These are phyloP conservation scores for Gymnothorax javanicus DNA, from an alignment of 2,797 vertebrate species.

Conservation along the genomic window DNA sequence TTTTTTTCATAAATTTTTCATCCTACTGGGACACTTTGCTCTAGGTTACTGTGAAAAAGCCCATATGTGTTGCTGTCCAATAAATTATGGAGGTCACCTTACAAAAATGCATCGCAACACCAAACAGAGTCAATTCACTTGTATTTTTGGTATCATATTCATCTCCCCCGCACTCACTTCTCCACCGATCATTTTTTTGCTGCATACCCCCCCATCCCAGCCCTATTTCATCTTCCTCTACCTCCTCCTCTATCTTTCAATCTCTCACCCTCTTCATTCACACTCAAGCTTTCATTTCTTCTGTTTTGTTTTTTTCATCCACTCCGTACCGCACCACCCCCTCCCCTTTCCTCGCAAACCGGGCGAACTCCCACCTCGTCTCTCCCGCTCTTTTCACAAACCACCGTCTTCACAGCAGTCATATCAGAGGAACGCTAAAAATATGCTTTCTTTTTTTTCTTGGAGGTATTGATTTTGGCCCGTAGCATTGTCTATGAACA, in stretches of 20 bases:
- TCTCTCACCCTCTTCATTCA: background rate
- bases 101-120: background rate
- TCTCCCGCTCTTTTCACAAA: slow-evolving; percentile 71
- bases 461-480: slow-evolving; percentile 83
- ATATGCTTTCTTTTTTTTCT: slow-evolving; percentile 78
- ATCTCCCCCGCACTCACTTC: slow-evolving; percentile 24
- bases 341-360: slow-evolving; percentile 45
- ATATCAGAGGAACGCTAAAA: slow-evolving; percentile 86
- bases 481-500: slow-evolving; percentile 80
- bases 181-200: slow-evolving; percentile 6
- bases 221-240: background rate
- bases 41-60: too few species aligned
- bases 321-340: slow-evolving; percentile 33
- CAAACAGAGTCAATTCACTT: background rate
- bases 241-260: background rate
- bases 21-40: too few species aligned
- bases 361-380: slow-evolving; percentile 57
- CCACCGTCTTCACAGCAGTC: slow-evolving; percentile 78
- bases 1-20: too few species aligned
- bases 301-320: slow-evolving; percentile 35
- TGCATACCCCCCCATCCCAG: slow-evolving; percentile 32
- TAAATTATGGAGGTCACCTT: background rate
- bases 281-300: slow-evolving; percentile 40
- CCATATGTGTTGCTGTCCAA: too few species aligned
- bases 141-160: slow-evolving; percentile 23